Conservation (phyloP, 2,113 vertebrate species). For the Columbina picui region DNA sequence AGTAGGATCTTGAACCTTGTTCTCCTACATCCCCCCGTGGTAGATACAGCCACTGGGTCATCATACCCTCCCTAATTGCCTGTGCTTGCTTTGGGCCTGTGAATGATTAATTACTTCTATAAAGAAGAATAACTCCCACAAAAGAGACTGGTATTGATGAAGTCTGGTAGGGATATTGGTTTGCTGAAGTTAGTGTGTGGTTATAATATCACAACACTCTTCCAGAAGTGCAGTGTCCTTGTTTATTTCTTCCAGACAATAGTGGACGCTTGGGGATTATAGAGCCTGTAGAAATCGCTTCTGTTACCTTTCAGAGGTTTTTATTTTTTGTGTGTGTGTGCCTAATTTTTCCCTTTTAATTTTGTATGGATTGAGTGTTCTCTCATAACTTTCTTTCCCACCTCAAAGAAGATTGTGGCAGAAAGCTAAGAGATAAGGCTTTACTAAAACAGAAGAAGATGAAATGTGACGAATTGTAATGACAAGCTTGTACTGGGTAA, state of each 20-base stretch:
- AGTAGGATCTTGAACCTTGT: neutral
- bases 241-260: neutral
- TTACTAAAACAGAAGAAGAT: neutral
- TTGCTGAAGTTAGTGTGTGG: neutral
- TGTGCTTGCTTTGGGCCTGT: neutral
- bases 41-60: neutral
- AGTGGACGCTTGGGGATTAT: neutral
- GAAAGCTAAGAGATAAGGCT: neutral
- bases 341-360: neutral
- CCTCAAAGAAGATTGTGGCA: neutral
- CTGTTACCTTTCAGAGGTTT: neutral
- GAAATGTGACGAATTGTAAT: neutral
- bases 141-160: neutral
- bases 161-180: neutral
- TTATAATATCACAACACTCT: neutral
- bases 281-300: neutral
- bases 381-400: neutral
- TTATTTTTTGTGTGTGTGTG: rapidly evolving
- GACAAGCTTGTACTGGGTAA: neutral
- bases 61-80: neutral
- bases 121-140: neutral
- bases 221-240: neutral
- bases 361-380: neutral
- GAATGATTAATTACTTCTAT: neutral
- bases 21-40: neutral